Base-by-base conservation (phyloP, 2,888 invertebrate species). In the Drepanosiphum platanoidis region DNA sequence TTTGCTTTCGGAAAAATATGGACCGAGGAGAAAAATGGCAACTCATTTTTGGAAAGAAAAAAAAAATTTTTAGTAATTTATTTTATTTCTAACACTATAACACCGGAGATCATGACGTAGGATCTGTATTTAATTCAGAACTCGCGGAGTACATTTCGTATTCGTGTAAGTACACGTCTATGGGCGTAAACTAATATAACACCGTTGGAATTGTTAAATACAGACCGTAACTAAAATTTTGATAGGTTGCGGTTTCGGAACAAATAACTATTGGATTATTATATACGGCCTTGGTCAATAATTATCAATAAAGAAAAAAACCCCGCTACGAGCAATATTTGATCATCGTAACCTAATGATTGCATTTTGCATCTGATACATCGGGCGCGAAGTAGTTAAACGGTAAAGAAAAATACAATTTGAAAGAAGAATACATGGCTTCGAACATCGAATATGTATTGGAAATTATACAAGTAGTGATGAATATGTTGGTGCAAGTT, bases 191-290 rank as follows among this genome's bases (percentile, higher is more conserved):
- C 27, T 13, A 13, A 30, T 27, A 1, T 27, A 30, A 30, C n/a
- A 61, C 9, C 30, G 27, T 64, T 64, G 3, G 22, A 46, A 11
- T n/a, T n/a, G n/a, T 15, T 15, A 46, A 52, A 46, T 34, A 36
- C 52, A 80, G 71, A 81, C 80, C 80, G 27, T 70, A 70, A 30
- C 80, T 81, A 81, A 70, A 79, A 39, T 36, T 27, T 71, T 36
- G 52, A 79, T 79, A 46, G n/a, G 1, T 42, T 39, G 79, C 52
- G 58, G 36, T 70, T 70, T 30, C 36, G 36, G 30, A 27, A 58
- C 36, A 52, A 52, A 80, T 80, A 52, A 61, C 30, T 64, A 27
- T 61, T 64, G 13, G 27, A 64, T 27, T 64, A 64, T 64, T 58
- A 78, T 52, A 8, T n/a, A 11, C n/a, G 11, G 34, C 32, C 15